Evolutionary conservation across 2,797 vertebrate species (phyloP).

Genomic region (Columba guinea): DNA sequence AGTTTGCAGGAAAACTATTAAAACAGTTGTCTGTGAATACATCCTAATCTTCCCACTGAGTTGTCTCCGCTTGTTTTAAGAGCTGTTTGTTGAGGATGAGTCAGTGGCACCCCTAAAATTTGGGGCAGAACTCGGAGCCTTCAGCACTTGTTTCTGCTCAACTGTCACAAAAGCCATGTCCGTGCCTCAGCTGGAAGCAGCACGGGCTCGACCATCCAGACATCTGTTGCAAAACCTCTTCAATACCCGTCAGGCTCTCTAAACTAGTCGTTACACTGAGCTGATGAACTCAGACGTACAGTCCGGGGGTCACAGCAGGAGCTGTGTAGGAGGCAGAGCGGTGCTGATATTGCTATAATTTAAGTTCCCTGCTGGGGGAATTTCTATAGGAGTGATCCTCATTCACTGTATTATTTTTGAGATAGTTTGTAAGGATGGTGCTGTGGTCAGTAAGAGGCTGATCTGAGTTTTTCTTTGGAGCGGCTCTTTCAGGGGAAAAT

Average conservation of each 20-base stretch:
- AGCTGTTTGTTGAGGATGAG: background rate
- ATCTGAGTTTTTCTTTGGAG: background rate
- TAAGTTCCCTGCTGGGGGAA: background rate
- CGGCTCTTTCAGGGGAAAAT: background rate
- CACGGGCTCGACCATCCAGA: background rate
- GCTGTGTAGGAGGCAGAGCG: background rate
- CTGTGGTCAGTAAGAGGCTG: background rate
- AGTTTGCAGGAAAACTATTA: background rate
- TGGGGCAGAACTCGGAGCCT: background rate
- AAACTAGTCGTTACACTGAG: background rate
- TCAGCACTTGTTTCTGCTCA: background rate
- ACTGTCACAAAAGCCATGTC: background rate
- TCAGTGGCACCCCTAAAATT: accelerated
- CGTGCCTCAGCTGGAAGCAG: background rate
- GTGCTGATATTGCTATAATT: background rate
- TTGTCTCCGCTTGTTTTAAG: background rate
- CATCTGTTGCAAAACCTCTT: background rate
- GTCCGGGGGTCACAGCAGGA: background rate
- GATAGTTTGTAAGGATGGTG: background rate
- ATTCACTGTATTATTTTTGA: background rate
- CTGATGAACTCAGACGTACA: background rate
- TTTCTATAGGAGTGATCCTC: background rate
- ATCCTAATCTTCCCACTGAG: background rate
- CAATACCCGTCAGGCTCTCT: background rate
- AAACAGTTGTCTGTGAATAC: background rate